phyloP scores from a whole-genome alignment of 92 coral and sea anemone species.

The Palythoa grandiflora region DNA sequence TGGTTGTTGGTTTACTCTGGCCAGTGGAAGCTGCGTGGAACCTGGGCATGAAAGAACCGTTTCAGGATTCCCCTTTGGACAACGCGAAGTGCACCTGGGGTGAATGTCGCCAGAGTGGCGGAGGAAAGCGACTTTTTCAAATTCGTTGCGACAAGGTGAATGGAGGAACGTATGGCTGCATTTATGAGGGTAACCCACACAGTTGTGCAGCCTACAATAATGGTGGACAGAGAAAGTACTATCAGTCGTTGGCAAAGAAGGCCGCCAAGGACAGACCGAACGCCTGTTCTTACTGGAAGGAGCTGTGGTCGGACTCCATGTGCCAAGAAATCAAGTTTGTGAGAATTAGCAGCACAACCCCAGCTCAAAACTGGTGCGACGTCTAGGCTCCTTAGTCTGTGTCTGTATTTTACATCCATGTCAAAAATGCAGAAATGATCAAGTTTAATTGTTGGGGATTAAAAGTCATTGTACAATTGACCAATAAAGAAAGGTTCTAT shows the following conservation, averaged over 20 bases:
- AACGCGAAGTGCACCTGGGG: neutral
- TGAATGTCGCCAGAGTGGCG: constrained; percentile 13
- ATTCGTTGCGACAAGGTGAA: neutral
- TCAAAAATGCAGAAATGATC: neutral
- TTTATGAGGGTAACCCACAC: too few species aligned
- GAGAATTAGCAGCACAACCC: neutral
- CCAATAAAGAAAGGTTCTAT: too few species aligned
- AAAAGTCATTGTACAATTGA: too few species aligned
- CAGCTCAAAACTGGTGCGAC: neutral
- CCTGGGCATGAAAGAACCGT: neutral
- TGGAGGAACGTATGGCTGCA: neutral
- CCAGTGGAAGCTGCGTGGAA: constrained; percentile 10
- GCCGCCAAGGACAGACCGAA: neutral
- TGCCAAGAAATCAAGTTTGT: neutral
- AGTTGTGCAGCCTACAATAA: too few species aligned
- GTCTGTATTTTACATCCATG: neutral
- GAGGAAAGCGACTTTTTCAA: constrained; percentile 23
- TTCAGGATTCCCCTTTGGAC: neutral
- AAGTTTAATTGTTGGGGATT: too few species aligned
- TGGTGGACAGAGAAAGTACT: neutral
- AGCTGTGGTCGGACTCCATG: constrained; percentile 8
- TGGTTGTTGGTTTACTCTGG: neutral
- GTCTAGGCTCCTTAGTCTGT: neutral
- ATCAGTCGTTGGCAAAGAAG: neutral
- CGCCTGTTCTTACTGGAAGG: constrained; percentile 5